Percentiles rank a stretch among this genome's conserved stretches.
These are phyloP conservation scores for Xylophagus ater DNA, from an alignment of 2,888 invertebrate species.

Conservation along the genomic window DNA sequence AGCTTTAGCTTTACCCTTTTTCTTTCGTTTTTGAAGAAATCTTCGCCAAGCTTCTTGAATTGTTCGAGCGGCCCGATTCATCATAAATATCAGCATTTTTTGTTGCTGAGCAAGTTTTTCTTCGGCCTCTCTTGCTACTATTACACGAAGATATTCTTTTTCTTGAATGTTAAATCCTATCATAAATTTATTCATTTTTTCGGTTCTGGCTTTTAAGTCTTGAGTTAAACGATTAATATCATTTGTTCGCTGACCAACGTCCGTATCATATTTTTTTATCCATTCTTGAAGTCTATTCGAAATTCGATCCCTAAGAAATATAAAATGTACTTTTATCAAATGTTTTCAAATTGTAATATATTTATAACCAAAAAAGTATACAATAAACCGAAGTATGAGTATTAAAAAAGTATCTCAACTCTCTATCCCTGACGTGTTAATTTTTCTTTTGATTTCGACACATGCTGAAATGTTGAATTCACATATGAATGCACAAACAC, in stretches of 20 bases:
- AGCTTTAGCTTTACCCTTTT: slow-evolving; percentile 21
- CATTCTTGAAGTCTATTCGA: slow-evolving; percentile 28
- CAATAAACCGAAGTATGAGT: not conserved
- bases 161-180: slow-evolving; percentile 24
- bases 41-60: slow-evolving; percentile 31
- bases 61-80: slow-evolving; percentile 30
- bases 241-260: slow-evolving; percentile 28
- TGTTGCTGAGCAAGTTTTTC: slow-evolving; percentile 25
- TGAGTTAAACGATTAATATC: slow-evolving; percentile 26
- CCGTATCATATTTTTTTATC: slow-evolving; percentile 31
- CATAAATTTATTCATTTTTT: slow-evolving; percentile 25
- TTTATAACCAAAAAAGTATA: not conserved
- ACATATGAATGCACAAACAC: too few relatives aligned
- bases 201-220: slow-evolving; percentile 20
- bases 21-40: slow-evolving; percentile 23
- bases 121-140: slow-evolving; percentile 22
- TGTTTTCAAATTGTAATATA: not conserved
- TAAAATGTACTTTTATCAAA: not conserved
- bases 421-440: not conserved
- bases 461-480: not conserved
- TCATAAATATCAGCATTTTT: slow-evolving; percentile 27
- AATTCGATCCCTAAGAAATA: slow-evolving; percentile 26
- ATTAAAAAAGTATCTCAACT: not conserved
- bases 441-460: not conserved
- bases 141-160: slow-evolving; percentile 25